Conservation (phyloP, 2,888 invertebrate genomes). For the Machimus atricapillus region DNA sequence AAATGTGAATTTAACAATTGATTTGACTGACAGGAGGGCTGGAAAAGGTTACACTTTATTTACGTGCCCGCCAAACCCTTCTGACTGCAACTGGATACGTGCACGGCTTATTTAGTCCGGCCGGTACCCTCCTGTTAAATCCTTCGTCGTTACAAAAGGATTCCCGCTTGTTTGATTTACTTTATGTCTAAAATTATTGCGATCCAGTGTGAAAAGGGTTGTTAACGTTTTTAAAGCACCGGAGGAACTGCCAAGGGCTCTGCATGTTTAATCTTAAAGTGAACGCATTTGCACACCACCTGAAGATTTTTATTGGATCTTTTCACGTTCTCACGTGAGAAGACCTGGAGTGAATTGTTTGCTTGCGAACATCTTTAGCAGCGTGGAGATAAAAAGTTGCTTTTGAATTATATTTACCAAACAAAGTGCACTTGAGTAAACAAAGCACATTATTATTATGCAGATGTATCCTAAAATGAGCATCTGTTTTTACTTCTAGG, state of each 20-base stretch:
- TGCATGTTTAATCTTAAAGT: not conserved
- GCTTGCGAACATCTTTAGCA: not conserved
- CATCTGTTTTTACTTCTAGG: too few species aligned
- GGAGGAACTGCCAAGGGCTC: not conserved
- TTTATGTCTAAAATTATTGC: conserved; percentile 28
- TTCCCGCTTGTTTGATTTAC: conserved; percentile 33
- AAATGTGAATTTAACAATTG: conserved; percentile 49
- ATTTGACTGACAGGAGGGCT: conserved; percentile 49
- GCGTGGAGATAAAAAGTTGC: not conserved
- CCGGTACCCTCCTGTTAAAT: not conserved
- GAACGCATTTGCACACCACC: not conserved
- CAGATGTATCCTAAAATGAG: not conserved
- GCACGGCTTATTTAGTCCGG: conserved; percentile 28
- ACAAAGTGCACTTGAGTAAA: not conserved
- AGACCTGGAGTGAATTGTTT: not conserved
- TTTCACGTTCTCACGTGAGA: not conserved
- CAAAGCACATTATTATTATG: not conserved
- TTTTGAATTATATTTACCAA: not conserved
- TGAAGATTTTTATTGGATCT: not conserved
- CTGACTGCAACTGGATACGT: conserved; percentile 12
- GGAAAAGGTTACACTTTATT: conserved; percentile 48
- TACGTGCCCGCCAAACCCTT: conserved; percentile 18
- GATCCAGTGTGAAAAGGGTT: conserved; percentile 13
- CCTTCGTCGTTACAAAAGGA: not conserved
- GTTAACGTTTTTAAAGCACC: not conserved